These are phyloP conservation scores for Platygyra sinensis DNA, from an alignment of 64 coral and sea anemone genomes.

Conservation along the genomic window DNA sequence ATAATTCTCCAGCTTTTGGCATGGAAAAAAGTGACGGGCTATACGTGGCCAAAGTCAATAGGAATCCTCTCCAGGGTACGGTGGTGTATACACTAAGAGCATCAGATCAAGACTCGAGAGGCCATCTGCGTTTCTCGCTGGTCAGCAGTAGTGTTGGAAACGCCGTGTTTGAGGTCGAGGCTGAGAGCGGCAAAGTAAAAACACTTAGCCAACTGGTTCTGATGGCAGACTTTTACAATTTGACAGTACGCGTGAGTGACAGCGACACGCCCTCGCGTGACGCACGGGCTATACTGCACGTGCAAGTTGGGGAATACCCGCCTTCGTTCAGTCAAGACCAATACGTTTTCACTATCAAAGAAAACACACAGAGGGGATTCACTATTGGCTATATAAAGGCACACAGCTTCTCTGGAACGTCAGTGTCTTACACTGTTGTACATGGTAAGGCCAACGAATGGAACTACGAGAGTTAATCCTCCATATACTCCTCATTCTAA, in stretches of 20 bases:
- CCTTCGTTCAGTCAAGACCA: constrained; percentile 64
- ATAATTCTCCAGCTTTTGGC: constrained; percentile 78
- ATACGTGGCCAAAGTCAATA: constrained; percentile 62
- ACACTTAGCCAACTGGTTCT: constrained; percentile 57
- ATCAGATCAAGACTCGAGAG: constrained; percentile 73
- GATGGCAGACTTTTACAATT: constrained; percentile 69
- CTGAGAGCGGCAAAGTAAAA: constrained; percentile 60
- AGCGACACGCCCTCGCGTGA: constrained; percentile 45
- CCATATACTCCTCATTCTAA: too few relatives aligned
- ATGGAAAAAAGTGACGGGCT: constrained; percentile 60
- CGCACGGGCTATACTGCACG: constrained; percentile 27
- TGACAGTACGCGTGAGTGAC: constrained; percentile 74
- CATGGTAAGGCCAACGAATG: constrained; percentile 55
- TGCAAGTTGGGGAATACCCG: constrained; percentile 68
- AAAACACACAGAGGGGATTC: constrained; percentile 72
- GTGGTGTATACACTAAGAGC: constrained; percentile 68
- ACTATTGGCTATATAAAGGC: constrained; percentile 66
- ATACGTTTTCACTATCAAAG: constrained; percentile 76
- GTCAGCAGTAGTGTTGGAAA: constrained; percentile 23
- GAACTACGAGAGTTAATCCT: too few relatives aligned
- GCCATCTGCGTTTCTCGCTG: constrained; percentile 63
- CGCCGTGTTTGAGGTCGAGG: constrained; percentile 69
- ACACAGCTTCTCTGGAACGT: constrained; percentile 72
- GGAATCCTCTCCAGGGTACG: constrained; percentile 68
- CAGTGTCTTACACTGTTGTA: constrained; percentile 65